Conservation (phyloP, 1,140 invertebrate genomes). For the Oryzaephilus surinamensis region DNA sequence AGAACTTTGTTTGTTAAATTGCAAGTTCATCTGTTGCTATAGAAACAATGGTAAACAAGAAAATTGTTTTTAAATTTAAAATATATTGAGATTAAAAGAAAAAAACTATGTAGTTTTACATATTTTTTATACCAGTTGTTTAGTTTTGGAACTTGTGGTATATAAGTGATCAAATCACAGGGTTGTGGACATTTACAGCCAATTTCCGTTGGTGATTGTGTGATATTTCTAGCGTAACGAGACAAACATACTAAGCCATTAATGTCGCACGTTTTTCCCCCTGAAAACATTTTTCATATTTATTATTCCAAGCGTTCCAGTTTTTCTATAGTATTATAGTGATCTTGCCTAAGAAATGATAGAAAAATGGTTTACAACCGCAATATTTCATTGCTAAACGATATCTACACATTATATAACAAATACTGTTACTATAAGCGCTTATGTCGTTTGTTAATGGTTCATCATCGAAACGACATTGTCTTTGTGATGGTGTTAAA, state of each 20-base stretch:
- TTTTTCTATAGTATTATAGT: background rate
- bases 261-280: constrained; percentile 42
- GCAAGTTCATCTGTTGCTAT: background rate
- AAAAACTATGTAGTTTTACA: background rate
- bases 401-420: constrained; percentile 39
- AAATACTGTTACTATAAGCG: constrained; percentile 41
- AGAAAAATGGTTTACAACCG: constrained; percentile 44
- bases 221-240: constrained; percentile 38
- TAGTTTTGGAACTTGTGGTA: constrained; percentile 43
- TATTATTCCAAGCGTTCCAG: background rate
- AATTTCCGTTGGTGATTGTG: constrained; percentile 41
- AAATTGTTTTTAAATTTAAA: background rate
- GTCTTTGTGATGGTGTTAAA: constrained; percentile 36
- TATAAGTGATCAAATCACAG: constrained; percentile 43
- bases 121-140: constrained; percentile 28
- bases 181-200: constrained; percentile 44
- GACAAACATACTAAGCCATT: constrained; percentile 43
- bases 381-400: constrained; percentile 37
- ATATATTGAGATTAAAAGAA: background rate
- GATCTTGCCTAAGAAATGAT: constrained; percentile 39
- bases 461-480: constrained; percentile 43
- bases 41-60: background rate
- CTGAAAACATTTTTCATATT: constrained; percentile 25
- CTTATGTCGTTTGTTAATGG: constrained; percentile 37
- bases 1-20: background rate